phyloP scores from a whole-genome alignment of 23 tunicate species.

The Trididemnum nubilum region DNA sequence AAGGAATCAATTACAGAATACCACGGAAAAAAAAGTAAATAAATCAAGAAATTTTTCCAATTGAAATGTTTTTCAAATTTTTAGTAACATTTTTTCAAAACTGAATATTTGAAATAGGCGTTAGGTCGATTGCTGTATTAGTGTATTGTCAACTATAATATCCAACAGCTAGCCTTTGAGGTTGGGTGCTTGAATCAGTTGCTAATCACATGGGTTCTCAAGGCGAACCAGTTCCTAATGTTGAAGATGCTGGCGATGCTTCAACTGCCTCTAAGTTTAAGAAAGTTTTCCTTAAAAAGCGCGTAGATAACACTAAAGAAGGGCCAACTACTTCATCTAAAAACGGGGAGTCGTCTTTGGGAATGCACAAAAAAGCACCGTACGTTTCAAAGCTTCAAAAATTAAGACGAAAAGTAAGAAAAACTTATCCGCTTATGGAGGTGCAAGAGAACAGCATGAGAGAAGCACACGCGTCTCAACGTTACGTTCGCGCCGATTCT shows the following conservation, averaged over 20 bases:
- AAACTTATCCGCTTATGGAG: slow-evolving; percentile 2
- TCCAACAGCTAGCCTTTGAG: too few species aligned
- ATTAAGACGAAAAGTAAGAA: slow-evolving; percentile 19
- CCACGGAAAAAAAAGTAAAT: too few species aligned
- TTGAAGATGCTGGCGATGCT: not conserved
- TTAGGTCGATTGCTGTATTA: too few species aligned
- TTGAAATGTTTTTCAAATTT: too few species aligned
- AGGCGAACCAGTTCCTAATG: not conserved
- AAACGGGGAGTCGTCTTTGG: slow-evolving; percentile 1
- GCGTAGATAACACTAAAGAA: not conserved
- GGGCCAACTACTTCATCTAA: slow-evolving; percentile 4
- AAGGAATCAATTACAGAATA: too few species aligned
- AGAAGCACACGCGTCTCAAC: not conserved
- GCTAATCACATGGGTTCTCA: not conserved
- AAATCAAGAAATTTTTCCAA: too few species aligned
- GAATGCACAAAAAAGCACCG: slow-evolving; percentile 3
- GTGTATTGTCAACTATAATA: too few species aligned
- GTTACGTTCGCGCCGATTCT: not conserved
- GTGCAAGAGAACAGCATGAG: not conserved
- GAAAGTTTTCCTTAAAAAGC: slow-evolving; percentile 19
- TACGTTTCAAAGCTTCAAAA: slow-evolving; percentile 12
- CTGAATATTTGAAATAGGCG: too few species aligned
- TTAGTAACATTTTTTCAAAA: too few species aligned
- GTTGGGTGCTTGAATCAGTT: too few species aligned
- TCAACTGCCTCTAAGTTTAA: slow-evolving; percentile 17